Percentiles rank a stretch among this genome's conserved stretches.
Conservation (phyloP, 2,113 vertebrate genomes). For the Cisticola juncidis region DNA sequence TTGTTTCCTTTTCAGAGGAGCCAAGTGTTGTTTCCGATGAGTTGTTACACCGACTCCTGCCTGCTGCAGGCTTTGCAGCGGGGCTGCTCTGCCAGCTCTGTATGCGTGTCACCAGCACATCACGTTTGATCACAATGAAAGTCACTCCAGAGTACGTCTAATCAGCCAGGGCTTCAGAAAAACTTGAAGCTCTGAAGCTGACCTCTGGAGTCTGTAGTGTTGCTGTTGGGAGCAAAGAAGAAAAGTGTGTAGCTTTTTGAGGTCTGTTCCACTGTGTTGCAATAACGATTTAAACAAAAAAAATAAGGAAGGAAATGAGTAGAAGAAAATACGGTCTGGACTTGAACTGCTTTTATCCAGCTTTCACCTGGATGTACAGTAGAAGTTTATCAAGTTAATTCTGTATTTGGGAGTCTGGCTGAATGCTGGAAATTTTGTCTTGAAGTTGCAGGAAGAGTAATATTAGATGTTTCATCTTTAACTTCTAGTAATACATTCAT, state of each 20-base stretch:
- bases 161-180: conserved; percentile 45
- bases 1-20: neutral
- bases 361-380: neutral
- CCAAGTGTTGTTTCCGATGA: neutral
- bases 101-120: neutral
- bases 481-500: neutral
- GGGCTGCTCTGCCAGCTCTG: neutral
- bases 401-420: neutral
- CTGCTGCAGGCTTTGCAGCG: neutral
- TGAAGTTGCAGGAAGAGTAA: neutral
- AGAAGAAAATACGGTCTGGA: neutral
- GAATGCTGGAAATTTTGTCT: neutral
- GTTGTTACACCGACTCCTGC: fast-evolving
- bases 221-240: neutral
- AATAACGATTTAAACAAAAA: conserved; percentile 10
- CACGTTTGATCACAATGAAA: conserved; percentile 22
- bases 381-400: neutral
- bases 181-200: conserved; percentile 12
- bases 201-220: neutral
- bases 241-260: neutral
- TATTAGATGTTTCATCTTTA: neutral
- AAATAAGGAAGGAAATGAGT: neutral
- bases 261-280: neutral
- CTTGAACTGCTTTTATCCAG: neutral
- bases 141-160: neutral